Evolutionary conservation across 2,797 vertebrate species (phyloP).

Genomic region (Anabacerthia variegaticeps): DNA sequence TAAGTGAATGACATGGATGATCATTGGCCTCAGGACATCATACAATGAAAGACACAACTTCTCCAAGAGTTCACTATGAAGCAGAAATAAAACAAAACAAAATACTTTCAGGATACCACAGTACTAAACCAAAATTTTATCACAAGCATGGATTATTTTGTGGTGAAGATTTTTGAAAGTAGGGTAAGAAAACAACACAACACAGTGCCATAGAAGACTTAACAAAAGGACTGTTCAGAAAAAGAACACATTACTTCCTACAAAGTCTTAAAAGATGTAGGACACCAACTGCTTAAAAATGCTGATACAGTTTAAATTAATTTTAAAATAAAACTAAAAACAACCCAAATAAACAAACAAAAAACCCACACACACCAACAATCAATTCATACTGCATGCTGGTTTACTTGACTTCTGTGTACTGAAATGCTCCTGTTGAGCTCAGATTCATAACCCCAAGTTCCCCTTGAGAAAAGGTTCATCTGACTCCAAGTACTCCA

Average conservation of each 20-base stretch:
- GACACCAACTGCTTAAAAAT: neutral
- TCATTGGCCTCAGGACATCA: slow-evolving; percentile 93
- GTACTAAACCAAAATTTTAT: neutral
- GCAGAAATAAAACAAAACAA: slow-evolving; percentile 24
- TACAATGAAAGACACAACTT: slow-evolving; percentile 93
- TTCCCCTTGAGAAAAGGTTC: neutral
- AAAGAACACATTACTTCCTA: neutral
- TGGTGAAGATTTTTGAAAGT: neutral
- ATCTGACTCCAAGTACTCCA: neutral
- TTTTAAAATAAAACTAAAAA: neutral
- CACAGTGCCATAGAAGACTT: neutral
- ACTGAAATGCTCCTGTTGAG: neutral
- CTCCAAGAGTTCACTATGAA: slow-evolving; percentile 90
- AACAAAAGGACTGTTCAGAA: neutral
- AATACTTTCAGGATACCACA: slow-evolving; percentile 6
- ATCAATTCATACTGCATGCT: neutral
- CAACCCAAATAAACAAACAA: neutral
- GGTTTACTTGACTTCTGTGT: neutral
- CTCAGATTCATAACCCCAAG: neutral
- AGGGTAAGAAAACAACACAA: neutral
- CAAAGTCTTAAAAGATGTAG: neutral
- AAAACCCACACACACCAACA: neutral
- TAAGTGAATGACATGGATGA: slow-evolving; percentile 96
- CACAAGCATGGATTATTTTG: neutral
- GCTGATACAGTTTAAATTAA: neutral